Percentiles rank a stretch among this genome's conserved stretches.
These are phyloP conservation scores for Morone chrysops DNA, from an alignment of 2,113 vertebrate species.

Conservation along the genomic window DNA sequence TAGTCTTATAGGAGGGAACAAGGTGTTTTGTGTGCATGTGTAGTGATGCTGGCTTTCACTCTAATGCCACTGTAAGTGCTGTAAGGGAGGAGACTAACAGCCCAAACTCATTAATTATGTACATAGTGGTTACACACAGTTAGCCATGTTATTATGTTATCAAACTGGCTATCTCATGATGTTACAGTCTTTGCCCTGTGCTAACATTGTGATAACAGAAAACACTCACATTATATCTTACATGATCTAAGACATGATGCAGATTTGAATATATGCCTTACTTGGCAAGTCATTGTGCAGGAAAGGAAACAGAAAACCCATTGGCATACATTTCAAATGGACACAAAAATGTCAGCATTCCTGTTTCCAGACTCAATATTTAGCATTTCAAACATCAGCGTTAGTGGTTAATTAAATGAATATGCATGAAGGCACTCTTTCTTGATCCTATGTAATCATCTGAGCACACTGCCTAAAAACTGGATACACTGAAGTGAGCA, in stretches of 20 bases:
- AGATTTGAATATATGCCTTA: neutral
- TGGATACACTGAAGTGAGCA: constrained; percentile 43
- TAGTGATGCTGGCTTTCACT: neutral
- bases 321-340: neutral
- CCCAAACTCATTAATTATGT: constrained; percentile 44
- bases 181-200: neutral
- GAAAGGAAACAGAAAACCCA: neutral
- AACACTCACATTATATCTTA: neutral
- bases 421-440: constrained; percentile 61
- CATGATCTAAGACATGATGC: neutral
- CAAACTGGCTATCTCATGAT: constrained; percentile 22
- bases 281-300: neutral
- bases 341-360: neutral
- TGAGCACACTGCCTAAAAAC: constrained; percentile 41
- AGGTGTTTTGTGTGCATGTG: constrained; percentile 16
- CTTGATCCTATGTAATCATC: constrained; percentile 30
- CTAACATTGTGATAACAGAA: constrained; percentile 1
- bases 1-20: constrained; percentile 28
- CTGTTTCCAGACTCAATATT: neutral
- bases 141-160: constrained; percentile 38
- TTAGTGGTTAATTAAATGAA: constrained; percentile 46
- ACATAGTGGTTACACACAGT: constrained; percentile 41
- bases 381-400: constrained; percentile 40
- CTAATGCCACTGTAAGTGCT: neutral
- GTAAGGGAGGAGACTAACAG: constrained; percentile 25